These are phyloP conservation scores for Montipora capricornis DNA, from an alignment of 64 coral and sea anemone genomes.

Conservation along the genomic window DNA sequence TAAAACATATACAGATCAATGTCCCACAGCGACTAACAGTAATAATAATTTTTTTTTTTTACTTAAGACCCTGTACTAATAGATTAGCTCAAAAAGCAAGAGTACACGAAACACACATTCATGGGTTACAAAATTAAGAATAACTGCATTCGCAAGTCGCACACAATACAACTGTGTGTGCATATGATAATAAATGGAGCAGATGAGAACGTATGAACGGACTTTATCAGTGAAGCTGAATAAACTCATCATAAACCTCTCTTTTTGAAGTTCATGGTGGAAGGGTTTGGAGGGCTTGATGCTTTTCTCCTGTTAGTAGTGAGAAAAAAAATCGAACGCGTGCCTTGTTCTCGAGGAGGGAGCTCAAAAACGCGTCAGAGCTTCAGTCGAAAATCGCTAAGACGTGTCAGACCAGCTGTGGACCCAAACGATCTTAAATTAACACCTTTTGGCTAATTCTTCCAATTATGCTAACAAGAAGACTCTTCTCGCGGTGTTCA, in stretches of 20 bases:
- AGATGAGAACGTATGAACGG: neutral
- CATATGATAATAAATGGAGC: slow-evolving; percentile 4
- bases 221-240: slow-evolving; percentile 9
- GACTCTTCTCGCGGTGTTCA: neutral
- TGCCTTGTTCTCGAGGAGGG: neutral
- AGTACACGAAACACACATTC: too few relatives aligned
- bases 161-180: slow-evolving; percentile 19
- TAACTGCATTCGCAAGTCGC: neutral
- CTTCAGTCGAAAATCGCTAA: neutral
- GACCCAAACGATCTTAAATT: slow-evolving; percentile 50
- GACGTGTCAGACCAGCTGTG: slow-evolving; percentile 33
- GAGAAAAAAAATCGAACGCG: slow-evolving; percentile 25
- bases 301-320: neutral
- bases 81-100: too few relatives aligned
- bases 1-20: slow-evolving; percentile 30
- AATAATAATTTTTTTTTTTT: slow-evolving; percentile 3
- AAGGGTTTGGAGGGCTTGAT: slow-evolving; percentile 1
- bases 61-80: too few relatives aligned
- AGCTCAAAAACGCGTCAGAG: slow-evolving; percentile 6
- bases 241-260: slow-evolving; percentile 12
- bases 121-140: neutral
- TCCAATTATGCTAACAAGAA: slow-evolving; percentile 87
- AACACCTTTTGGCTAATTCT: slow-evolving; percentile 77
- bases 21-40: slow-evolving; percentile 44
- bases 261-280: neutral